Percentiles rank a stretch among this genome's conserved stretches.
These are phyloP conservation scores for Adelosebastes latens DNA, from an alignment of 2,797 vertebrate genomes.

Conservation along the genomic window DNA sequence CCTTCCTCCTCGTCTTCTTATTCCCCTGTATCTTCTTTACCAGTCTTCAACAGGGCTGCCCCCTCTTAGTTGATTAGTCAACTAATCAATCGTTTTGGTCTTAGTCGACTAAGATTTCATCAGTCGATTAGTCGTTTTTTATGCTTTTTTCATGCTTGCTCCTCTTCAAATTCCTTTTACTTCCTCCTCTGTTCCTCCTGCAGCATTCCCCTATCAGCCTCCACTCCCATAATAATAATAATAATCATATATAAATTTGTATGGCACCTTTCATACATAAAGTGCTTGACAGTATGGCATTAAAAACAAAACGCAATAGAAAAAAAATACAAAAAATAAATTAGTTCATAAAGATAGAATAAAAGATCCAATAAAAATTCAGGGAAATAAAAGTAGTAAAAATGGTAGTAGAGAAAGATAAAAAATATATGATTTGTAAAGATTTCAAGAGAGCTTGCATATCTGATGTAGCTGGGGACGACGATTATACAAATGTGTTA, in stretches of 20 bases:
- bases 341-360: neutral
- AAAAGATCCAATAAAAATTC: neutral
- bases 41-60: neutral
- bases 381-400: neutral
- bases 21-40: neutral
- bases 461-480: too few relatives aligned
- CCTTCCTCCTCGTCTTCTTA: neutral
- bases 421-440: too few relatives aligned
- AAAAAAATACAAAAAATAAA: neutral
- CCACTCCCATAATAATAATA: neutral
- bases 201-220: slow-evolving; percentile 11
- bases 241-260: neutral
- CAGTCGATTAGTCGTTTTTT: too few relatives aligned
- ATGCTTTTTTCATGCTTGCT: too few relatives aligned
- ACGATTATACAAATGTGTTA: too few relatives aligned
- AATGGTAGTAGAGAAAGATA: too few relatives aligned
- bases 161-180: neutral
- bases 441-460: too few relatives aligned
- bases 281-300: neutral
- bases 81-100: too few relatives aligned
- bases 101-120: too few relatives aligned
- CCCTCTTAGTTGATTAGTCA: too few relatives aligned
- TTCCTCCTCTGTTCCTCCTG: neutral
- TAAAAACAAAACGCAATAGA: neutral
- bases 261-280: neutral